Evolutionary conservation across 2,888 invertebrate species (phyloP).

Genomic region (Myopa tessellatipennis): DNA sequence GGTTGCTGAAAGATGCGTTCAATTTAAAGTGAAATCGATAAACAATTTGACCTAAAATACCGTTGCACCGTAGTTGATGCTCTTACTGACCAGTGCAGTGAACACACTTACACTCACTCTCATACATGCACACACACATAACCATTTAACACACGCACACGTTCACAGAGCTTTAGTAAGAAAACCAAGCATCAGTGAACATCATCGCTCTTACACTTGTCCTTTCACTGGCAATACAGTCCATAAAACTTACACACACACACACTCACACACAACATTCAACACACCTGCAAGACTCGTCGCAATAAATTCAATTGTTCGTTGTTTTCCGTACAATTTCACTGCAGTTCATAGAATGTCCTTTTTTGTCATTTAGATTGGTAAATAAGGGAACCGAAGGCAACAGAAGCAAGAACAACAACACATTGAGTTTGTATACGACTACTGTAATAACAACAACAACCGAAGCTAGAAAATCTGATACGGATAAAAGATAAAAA

Average conservation of each 20-base stretch:
- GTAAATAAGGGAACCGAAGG: slow-evolving; percentile 8
- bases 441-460: slow-evolving; percentile 8
- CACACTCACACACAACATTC: not conserved
- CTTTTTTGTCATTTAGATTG: slow-evolving; percentile 25
- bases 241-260: not conserved
- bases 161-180: too few species aligned
- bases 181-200: too few species aligned
- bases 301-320: slow-evolving; percentile 35
- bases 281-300: not conserved
- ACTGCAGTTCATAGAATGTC: slow-evolving; percentile 28
- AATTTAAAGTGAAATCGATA: slow-evolving; percentile 30
- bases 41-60: slow-evolving; percentile 27
- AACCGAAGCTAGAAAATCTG: not conserved
- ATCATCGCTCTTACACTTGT: too few species aligned
- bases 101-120: not conserved
- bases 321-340: slow-evolving; percentile 36
- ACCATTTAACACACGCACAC: not conserved
- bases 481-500: too few species aligned
- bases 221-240: too few species aligned
- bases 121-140: too few species aligned
- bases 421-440: not conserved
- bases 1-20: not conserved
- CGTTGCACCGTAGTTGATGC: slow-evolving; percentile 8
- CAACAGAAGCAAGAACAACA: not conserved
- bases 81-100: too few species aligned